Evolutionary conservation across 1,140 invertebrate genomes (phyloP).

Genomic region (Lepidurus couesii): DNA sequence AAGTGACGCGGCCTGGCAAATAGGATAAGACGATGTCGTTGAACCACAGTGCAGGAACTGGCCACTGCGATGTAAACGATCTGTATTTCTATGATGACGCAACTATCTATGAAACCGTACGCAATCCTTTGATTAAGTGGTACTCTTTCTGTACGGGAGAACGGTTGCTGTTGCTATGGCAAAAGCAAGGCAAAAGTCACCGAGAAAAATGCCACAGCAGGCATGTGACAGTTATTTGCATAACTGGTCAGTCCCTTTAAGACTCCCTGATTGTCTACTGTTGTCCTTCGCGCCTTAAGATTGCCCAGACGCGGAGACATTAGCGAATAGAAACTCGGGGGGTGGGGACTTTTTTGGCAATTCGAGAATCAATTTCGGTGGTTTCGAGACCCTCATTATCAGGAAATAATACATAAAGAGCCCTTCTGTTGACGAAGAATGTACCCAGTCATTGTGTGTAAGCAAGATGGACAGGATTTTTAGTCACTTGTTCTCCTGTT

Average conservation of each 20-base stretch:
- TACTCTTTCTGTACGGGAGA: neutral
- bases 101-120: too few relatives aligned
- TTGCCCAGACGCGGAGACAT: neutral
- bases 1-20: neutral
- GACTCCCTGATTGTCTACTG: neutral
- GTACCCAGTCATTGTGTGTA: conserved; percentile 21
- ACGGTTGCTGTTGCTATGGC: neutral
- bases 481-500: neutral
- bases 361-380: neutral
- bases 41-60: neutral
- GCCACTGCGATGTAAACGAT: neutral
- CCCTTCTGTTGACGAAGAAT: neutral
- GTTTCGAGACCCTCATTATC: neutral
- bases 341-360: neutral
- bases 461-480: neutral
- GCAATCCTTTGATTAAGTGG: neutral
- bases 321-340: neutral
- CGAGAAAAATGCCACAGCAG: neutral
- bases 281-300: neutral
- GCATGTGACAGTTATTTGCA: conserved; percentile 9
- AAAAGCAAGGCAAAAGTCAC: neutral
- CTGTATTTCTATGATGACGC: too few relatives aligned
- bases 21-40: neutral
- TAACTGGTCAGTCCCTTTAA: neutral
- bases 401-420: neutral